These are phyloP conservation scores for Ceratitis capitata DNA, from an alignment of 1,140 invertebrate species.

Conservation along the genomic window DNA sequence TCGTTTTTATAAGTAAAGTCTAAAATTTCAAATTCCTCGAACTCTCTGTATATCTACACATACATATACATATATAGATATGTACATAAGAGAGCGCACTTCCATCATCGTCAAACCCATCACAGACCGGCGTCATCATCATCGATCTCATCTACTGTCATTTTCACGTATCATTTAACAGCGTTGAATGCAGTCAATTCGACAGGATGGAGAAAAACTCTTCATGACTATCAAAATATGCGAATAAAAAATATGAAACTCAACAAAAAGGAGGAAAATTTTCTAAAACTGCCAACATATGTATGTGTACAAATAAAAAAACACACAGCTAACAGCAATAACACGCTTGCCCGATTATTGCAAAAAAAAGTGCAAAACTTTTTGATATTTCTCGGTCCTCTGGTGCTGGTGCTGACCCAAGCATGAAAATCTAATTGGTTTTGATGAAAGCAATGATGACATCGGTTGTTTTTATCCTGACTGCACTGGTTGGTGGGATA, in stretches of 20 bases:
- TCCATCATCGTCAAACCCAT: neutral
- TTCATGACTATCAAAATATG: neutral
- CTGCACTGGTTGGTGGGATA: neutral
- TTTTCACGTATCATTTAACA: slow-evolving; percentile 46
- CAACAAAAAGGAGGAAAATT: neutral
- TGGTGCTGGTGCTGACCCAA: slow-evolving; percentile 12
- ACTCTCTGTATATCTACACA: neutral
- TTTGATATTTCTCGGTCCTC: neutral
- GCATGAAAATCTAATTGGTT: slow-evolving; percentile 41
- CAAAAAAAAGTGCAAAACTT: slow-evolving; percentile 7
- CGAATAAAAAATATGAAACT: neutral
- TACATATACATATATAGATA: neutral
- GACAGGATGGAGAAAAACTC: slow-evolving; percentile 2
- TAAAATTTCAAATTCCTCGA: neutral
- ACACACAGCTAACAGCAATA: neutral
- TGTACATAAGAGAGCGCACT: neutral
- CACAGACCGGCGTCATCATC: no score
- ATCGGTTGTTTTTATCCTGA: neutral
- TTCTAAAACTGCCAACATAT: slow-evolving; percentile 4
- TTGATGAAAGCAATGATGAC: slow-evolving; percentile 43
- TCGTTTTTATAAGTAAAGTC: no score
- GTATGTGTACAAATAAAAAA: neutral
- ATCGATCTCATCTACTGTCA: slow-evolving; percentile 44
- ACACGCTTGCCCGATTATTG: neutral
- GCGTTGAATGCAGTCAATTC: neutral